Percentiles rank a stretch among this genome's conserved stretches.
Conservation (phyloP, 2,113 vertebrate species). For the Gavialis gangeticus region DNA sequence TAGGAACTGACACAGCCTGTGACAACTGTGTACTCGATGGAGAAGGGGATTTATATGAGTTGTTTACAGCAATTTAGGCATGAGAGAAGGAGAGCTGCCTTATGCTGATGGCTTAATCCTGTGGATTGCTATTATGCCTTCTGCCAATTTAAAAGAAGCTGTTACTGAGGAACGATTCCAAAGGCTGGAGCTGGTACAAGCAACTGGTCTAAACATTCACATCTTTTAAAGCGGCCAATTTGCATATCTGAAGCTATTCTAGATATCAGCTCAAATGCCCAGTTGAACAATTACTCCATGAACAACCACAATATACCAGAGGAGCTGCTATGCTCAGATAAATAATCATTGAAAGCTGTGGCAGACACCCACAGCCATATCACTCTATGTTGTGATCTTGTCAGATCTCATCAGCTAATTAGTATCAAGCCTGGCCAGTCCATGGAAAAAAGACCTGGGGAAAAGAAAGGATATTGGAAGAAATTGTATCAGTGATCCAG, state of each 20-base stretch:
- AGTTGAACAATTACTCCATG: slow-evolving; percentile 68
- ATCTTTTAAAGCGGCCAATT: slow-evolving; percentile 57
- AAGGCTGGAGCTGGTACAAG: slow-evolving; percentile 48
- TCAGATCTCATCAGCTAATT: slow-evolving; percentile 68
- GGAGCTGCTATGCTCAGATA: slow-evolving; percentile 66
- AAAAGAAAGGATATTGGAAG: slow-evolving; percentile 18
- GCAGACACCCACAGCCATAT: slow-evolving; percentile 52
- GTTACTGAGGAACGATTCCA: slow-evolving; percentile 36
- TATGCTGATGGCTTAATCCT: neutral
- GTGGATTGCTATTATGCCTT: neutral
- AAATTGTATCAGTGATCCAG: slow-evolving; percentile 37
- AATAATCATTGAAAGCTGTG: slow-evolving; percentile 72
- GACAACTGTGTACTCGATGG: neutral
- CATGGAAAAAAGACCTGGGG: slow-evolving; percentile 13
- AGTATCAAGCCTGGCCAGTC: slow-evolving; percentile 20
- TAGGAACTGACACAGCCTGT: neutral
- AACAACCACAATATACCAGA: slow-evolving; percentile 57
- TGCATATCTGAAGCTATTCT: slow-evolving; percentile 57
- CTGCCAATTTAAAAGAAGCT: slow-evolving; percentile 33
- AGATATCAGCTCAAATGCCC: slow-evolving; percentile 55
- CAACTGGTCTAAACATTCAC: slow-evolving; percentile 58
- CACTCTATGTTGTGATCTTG: slow-evolving; percentile 53
- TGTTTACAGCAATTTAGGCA: neutral
- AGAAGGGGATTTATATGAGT: neutral
- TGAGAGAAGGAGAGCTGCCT: neutral